Conservation (phyloP, 2,113 vertebrate species). For the Gorilla gorilla region DNA sequence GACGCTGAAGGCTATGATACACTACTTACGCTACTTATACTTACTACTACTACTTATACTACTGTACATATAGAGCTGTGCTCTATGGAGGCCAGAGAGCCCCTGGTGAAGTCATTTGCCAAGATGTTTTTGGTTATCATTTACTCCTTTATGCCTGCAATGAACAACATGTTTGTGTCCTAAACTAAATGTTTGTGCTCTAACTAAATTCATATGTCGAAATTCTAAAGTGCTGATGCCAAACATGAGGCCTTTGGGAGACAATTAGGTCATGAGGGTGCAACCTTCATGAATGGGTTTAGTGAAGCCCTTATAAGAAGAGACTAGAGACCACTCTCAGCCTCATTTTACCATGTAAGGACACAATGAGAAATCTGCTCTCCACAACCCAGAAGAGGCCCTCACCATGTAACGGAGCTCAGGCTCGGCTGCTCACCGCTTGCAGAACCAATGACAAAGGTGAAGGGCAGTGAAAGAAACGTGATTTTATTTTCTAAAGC, state of each 20-base stretch:
- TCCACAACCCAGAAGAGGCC: background rate
- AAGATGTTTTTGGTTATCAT: background rate
- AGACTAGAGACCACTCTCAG: too few species aligned
- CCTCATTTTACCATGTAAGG: too few species aligned
- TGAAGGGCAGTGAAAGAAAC: too few species aligned
- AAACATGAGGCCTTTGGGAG: too few species aligned
- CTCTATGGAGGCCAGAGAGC: background rate
- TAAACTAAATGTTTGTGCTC: background rate
- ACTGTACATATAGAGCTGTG: background rate
- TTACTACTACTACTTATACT: too few species aligned
- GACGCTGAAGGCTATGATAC: fast-evolving
- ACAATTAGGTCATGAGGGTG: background rate
- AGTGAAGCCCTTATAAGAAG: too few species aligned
- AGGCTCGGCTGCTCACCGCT: too few species aligned
- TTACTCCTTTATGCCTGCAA: background rate
- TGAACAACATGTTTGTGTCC: background rate
- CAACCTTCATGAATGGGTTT: too few species aligned
- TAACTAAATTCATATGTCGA: background rate
- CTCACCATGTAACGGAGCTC: too few species aligned
- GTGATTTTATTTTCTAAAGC: too few species aligned
- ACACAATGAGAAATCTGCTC: background rate
- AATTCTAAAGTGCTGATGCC: too few species aligned
- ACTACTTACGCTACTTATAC: background rate
- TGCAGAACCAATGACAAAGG: too few species aligned
- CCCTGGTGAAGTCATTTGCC: background rate